Base-by-base conservation (phyloP, 2,888 invertebrate genomes). In the Globia sparganii region DNA sequence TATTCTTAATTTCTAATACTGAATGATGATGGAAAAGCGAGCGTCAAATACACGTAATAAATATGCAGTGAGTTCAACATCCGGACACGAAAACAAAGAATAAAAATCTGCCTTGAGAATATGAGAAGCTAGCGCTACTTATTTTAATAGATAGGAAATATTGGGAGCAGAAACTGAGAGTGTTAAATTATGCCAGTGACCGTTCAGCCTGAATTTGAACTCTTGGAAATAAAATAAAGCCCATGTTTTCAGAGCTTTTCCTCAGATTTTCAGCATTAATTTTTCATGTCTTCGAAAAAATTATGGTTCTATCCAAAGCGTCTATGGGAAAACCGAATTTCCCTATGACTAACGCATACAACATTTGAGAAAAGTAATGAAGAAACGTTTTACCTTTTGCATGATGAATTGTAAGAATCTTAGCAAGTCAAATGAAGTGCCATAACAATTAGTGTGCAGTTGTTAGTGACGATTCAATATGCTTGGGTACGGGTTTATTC, bases 11-110 rank as follows among this genome's bases (percentile, higher is more conserved):
- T 61, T 69, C n/a, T 49, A 53, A 64, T 75, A 75, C 64, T 25
- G 18, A 65, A 65, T 69, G 58, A 43, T 80, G 68, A 72, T 72
- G 61, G 65, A 69, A 70, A 79, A 80, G 46, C 53, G 70, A 80
- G 56, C 77, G 77, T 56, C 59, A 77, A 61, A 76, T 70, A 79
- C 43, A 74, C 18, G 40, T 69, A 59, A 67, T 83, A 74, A 81
- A 78, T 78, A 74, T 78, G 31, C 46, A 79, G 65, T 58, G 78
- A 73, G 70, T 78, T 81, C 78, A 83, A 81, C 64, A 58, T 18
- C 74, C 70, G 70, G 77, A 40, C 59, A 31, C 65, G 81, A 80
- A 80, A 81, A 81, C 81, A 81, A 80, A 70, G 80, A 77, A 81
- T 62, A 81, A 62, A 70, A 77, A 81, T 62, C 40, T 65, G n/a